phyloP scores from a whole-genome alignment of 1,140 invertebrate genomes.

The Monochamus saltuarius region DNA sequence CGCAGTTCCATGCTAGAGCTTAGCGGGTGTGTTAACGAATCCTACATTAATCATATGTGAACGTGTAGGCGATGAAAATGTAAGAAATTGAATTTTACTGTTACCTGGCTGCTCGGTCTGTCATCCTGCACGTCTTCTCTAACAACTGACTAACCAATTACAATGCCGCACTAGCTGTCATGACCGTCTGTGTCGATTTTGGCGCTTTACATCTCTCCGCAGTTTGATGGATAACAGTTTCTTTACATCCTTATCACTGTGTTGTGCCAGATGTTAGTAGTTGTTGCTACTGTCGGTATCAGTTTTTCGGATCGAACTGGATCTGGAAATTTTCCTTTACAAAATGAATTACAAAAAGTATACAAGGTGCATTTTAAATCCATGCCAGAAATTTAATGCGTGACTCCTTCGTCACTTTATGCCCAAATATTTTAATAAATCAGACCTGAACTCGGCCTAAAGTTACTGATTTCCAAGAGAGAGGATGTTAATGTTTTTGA shows the following conservation, averaged over 20 bases:
- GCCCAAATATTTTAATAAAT: too few species aligned
- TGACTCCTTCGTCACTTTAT: too few species aligned
- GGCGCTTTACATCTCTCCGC: not conserved
- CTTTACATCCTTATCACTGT: not conserved
- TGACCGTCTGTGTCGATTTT: not conserved
- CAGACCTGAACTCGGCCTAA: too few species aligned
- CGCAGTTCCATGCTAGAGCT: conserved; percentile 69
- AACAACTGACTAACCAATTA: not conserved
- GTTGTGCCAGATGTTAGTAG: too few species aligned
- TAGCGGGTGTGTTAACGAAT: conserved; percentile 60
- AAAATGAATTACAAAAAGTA: too few species aligned
- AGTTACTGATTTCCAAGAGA: too few species aligned
- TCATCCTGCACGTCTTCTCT: conserved; percentile 2
- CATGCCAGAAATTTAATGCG: too few species aligned
- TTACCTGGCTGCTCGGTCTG: conserved; percentile 2
- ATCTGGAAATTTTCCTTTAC: too few species aligned
- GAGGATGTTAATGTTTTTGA: too few species aligned
- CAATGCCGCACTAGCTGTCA: not conserved
- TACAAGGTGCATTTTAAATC: too few species aligned
- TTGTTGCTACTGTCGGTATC: too few species aligned
- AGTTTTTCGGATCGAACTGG: too few species aligned
- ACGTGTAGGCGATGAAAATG: conserved; percentile 35
- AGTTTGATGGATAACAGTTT: not conserved
- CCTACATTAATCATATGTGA: conserved; percentile 43
- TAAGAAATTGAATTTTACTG: conserved; percentile 41